Percentiles rank a stretch among this genome's conserved stretches.
Evolutionary conservation across 2,797 vertebrate species (phyloP).

Genomic region (Melanotaenia maccullochi): DNA sequence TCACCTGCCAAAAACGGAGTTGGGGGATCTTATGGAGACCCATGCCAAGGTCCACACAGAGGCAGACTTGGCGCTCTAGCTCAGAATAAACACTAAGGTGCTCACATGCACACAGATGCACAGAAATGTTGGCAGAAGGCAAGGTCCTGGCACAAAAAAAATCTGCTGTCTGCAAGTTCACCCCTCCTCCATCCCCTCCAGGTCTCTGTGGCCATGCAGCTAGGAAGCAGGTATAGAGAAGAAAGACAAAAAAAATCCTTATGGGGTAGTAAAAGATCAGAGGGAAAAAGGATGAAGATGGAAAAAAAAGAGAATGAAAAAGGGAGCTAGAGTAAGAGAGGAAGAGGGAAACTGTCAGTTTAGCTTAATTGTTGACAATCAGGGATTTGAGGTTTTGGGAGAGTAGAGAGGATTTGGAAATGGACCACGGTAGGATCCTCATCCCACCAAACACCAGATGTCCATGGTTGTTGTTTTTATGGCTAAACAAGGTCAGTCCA

Average conservation of each 20-base stretch:
- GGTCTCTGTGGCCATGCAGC: slow-evolving; percentile 14
- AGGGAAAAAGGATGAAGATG: not conserved
- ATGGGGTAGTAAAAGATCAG: not conserved
- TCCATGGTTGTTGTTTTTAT: no score
- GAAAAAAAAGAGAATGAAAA: not conserved
- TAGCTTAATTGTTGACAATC: slow-evolving; percentile 28
- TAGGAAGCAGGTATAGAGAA: not conserved
- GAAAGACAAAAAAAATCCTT: slow-evolving; percentile 6
- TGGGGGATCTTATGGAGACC: slow-evolving; percentile 30
- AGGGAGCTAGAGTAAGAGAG: slow-evolving; percentile 15
- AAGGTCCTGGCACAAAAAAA: slow-evolving; percentile 26
- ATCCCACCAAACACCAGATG: no score
- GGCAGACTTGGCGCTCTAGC: slow-evolving; percentile 30
- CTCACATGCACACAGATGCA: slow-evolving; percentile 19
- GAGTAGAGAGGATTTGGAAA: slow-evolving; percentile 42
- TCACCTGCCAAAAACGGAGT: slow-evolving; percentile 35
- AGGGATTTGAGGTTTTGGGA: slow-evolving; percentile 36
- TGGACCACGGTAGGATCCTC: slow-evolving; percentile 7
- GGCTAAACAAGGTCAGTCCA: no score
- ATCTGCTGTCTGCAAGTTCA: slow-evolving; percentile 33
- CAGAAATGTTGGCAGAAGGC: slow-evolving; percentile 14
- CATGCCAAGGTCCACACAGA: slow-evolving; percentile 34
- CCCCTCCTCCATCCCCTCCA: slow-evolving; percentile 18
- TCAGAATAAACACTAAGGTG: slow-evolving; percentile 30
- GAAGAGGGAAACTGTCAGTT: slow-evolving; percentile 23